Evolutionary conservation across 2,888 invertebrate genomes (phyloP).

Genomic region (Deroplatys truncata): DNA sequence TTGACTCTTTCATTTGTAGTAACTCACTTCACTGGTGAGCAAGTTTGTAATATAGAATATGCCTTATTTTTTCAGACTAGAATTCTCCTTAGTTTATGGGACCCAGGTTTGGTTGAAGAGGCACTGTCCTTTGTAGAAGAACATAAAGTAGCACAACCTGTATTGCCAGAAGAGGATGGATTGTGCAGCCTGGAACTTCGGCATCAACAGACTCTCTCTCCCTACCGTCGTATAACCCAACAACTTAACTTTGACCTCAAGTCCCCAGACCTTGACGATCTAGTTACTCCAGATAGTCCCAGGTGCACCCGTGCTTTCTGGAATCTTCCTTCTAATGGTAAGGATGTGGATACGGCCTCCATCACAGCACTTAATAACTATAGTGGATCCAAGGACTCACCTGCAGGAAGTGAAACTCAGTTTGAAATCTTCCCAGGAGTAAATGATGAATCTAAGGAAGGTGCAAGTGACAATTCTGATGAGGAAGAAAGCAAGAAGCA

Average conservation of each 20-base stretch:
- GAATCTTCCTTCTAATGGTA: slow-evolving; percentile 31
- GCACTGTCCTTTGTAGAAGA: slow-evolving; percentile 78
- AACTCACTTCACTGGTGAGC: too few species aligned
- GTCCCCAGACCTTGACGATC: slow-evolving; percentile 64
- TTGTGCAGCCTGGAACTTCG: slow-evolving; percentile 41
- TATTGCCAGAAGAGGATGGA: slow-evolving; percentile 40
- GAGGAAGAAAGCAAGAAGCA: slow-evolving; percentile 1
- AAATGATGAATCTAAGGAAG: slow-evolving; percentile 44
- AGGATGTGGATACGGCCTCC: neutral
- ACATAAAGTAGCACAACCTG: slow-evolving; percentile 54
- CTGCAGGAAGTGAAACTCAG: slow-evolving; percentile 43
- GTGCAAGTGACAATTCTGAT: slow-evolving; percentile 10
- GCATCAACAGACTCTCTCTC: slow-evolving; percentile 57
- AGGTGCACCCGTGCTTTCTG: slow-evolving; percentile 61
- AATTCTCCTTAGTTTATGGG: slow-evolving; percentile 78
- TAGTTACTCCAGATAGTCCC: slow-evolving; percentile 60
- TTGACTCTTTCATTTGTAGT: too few species aligned
- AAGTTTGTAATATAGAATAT: too few species aligned
- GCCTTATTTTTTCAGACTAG: slow-evolving; percentile 51
- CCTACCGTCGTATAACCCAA: slow-evolving; percentile 73
- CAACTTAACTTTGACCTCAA: slow-evolving; percentile 68
- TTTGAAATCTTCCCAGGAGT: slow-evolving; percentile 57
- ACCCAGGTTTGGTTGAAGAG: slow-evolving; percentile 80
- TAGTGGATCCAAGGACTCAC: neutral
- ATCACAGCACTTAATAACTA: slow-evolving; percentile 4